Conservation (phyloP, 2,113 vertebrate genomes). For the Semnornis frantzii region DNA sequence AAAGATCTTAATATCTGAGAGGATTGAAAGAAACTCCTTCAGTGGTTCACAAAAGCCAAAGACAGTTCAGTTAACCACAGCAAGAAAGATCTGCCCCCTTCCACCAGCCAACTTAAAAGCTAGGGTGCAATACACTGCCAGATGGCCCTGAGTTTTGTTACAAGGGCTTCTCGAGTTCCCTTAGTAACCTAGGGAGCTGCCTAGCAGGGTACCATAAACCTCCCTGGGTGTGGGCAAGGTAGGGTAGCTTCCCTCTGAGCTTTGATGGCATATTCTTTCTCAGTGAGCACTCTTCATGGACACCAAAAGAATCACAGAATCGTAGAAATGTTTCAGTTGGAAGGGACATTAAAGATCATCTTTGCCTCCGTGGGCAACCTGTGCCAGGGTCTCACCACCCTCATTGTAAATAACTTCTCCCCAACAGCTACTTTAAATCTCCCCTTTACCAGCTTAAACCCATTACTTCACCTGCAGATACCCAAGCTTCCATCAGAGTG, state of each 20-base stretch:
- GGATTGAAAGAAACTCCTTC: not conserved
- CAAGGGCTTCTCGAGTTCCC: not conserved
- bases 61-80: not conserved
- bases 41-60: not conserved
- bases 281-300: not conserved
- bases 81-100: not conserved
- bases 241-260: not conserved
- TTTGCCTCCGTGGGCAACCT: too few relatives aligned
- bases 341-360: too few relatives aligned
- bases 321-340: too few relatives aligned
- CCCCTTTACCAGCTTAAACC: too few relatives aligned
- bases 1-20: not conserved
- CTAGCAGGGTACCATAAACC: not conserved
- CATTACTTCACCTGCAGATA: not conserved
- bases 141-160: not conserved
- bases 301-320: not conserved
- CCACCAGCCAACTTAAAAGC: not conserved
- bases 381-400: too few relatives aligned
- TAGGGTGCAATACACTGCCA: not conserved
- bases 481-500: not conserved
- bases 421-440: too few relatives aligned
- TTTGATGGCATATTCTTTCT: not conserved
- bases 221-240: not conserved
- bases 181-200: not conserved
- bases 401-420: too few relatives aligned